A percentile compares a stretch with the other conserved stretches of the same genome.
These are phyloP conservation scores for Larimichthys polyactis DNA, from an alignment of 2,113 vertebrate genomes.

Conservation along the genomic window DNA sequence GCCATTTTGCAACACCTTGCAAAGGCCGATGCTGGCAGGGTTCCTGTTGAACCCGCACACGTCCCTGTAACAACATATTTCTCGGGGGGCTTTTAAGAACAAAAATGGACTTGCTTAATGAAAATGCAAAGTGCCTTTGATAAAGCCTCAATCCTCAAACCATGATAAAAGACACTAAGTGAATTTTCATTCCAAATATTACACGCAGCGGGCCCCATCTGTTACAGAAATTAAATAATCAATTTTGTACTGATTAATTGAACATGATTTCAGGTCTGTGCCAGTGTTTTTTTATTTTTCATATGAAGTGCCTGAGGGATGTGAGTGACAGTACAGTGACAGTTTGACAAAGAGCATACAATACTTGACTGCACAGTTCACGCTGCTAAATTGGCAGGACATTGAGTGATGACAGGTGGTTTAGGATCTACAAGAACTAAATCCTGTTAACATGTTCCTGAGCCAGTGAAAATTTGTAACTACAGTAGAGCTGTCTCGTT, in stretches of 20 bases:
- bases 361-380: conserved; percentile 11
- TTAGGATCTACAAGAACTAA: conserved; percentile 23
- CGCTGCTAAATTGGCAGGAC: conserved; percentile 20
- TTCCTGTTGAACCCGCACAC: conserved; percentile 22
- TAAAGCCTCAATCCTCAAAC: conserved; percentile 16
- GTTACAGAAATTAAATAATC: conserved; percentile 6
- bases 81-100: conserved; percentile 18
- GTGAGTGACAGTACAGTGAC: not conserved
- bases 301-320: conserved; percentile 22
- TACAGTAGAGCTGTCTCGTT: not conserved
- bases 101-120: conserved; percentile 32
- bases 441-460: conserved; percentile 21
- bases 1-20: conserved; percentile 39
- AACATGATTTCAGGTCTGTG: conserved; percentile 4
- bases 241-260: not conserved
- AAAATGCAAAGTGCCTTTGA: conserved; percentile 73
- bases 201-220: not conserved
- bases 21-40: conserved; percentile 35
- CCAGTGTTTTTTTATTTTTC: conserved; percentile 24
- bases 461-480: conserved; percentile 1
- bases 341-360: conserved; percentile 12
- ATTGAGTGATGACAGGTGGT: conserved; percentile 29
- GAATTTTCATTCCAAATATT: conserved; percentile 59
- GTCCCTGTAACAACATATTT: conserved; percentile 9
- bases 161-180: conserved; percentile 18